These are phyloP conservation scores for Dryobotodes eremita DNA, from an alignment of 2,888 invertebrate genomes.

Conservation along the genomic window DNA sequence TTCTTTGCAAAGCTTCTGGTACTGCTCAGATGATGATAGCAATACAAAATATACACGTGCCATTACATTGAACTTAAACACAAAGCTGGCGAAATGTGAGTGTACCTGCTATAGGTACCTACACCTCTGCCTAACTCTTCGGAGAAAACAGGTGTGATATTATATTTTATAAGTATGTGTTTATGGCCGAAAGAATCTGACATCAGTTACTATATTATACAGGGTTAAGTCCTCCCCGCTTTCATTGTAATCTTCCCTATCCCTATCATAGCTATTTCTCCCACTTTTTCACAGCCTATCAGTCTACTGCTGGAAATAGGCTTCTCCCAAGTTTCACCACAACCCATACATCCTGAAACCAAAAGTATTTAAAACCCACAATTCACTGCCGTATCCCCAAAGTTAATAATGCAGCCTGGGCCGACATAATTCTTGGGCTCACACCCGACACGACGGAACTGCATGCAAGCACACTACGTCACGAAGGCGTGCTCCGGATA, in stretches of 20 bases:
- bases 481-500: slow-evolving; percentile 45
- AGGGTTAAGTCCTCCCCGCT: neutral
- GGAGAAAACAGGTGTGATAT: neutral
- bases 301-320: neutral
- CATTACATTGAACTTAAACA: neutral
- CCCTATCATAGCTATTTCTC: neutral
- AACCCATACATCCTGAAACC: too few relatives aligned
- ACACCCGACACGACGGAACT: slow-evolving; percentile 27
- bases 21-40: neutral
- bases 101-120: neutral
- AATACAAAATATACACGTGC: neutral
- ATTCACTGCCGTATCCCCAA: slow-evolving; percentile 8
- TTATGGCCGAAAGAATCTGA: neutral
- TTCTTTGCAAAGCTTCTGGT: neutral
- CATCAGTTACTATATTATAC: neutral
- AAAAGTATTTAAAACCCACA: slow-evolving; percentile 9
- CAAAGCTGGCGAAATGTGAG: neutral
- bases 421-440: slow-evolving; percentile 40
- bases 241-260: neutral
- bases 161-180: neutral
- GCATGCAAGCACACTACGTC: slow-evolving; percentile 33
- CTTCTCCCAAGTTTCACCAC: neutral
- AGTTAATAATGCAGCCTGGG: slow-evolving; percentile 13
- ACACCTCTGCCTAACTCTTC: neutral
- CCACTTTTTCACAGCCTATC: neutral